Evolutionary conservation across 2,797 vertebrate genomes (phyloP), one percentile per base, ranked within the genome.

Genomic region (Carduelis carduelis): DNA sequence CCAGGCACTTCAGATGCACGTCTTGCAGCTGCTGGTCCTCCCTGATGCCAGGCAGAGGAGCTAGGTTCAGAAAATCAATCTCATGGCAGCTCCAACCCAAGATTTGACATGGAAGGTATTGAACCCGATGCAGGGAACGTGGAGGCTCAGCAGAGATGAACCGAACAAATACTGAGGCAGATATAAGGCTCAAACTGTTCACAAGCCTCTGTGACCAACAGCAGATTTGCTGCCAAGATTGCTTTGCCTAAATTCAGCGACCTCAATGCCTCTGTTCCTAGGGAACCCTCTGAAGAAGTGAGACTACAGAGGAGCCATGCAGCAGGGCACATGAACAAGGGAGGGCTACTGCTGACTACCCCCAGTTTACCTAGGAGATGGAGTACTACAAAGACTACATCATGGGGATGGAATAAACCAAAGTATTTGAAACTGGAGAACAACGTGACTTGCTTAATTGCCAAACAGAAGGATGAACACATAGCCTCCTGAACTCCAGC

Each of bases 61-160:
- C 4, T 34, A 47, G 15, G 52, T 83, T 74, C 56, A 39, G 39
- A 77, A 92, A 80, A 66, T 39, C 8, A 26, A 72, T 66, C 22
- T 50, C 4, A 1, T 39, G 12, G 23, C 46, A 57, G n/a, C 39
- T 83, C 17, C 2, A 1, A 13, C 15, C n/a, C 28, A 64, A 52
- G 28, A 28, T 71, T 57, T 69, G n/a, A 24, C 35, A 17, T 2
- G 2, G 37, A 44, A 71, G n/a, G 19, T 66, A 60, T 59, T 19
- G 12, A 88, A 80, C 12, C 22, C 22, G 24, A 8, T 1, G 0
- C 22, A n/a, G 12, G 32, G 37, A 83, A 53, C 2, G 0, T 3
- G 4, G 46, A 79, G 30, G 7, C 26, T 64, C 47, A 47, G 41
- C 49, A 53, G 53, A 71, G 20, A 41, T 12, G 23, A 57, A 3